phyloP scores from a whole-genome alignment of 1,140 invertebrate genomes.

The Papilio helenus region DNA sequence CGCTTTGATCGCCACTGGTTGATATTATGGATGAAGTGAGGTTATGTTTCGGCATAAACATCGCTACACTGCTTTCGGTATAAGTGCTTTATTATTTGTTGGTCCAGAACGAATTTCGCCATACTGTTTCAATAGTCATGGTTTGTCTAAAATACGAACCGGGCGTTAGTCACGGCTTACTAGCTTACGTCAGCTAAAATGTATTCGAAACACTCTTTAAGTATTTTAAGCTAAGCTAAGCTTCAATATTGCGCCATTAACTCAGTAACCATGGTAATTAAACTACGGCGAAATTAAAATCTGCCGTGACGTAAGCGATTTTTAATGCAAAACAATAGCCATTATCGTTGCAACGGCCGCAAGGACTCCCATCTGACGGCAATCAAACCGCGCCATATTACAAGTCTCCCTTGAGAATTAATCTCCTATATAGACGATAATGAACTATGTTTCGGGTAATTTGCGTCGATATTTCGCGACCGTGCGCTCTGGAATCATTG shows the following conservation, averaged over 20 bases:
- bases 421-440: slow-evolving; percentile 67
- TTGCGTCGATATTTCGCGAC: slow-evolving; percentile 62
- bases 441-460: slow-evolving; percentile 63
- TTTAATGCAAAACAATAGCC: slow-evolving; percentile 44
- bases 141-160: no score
- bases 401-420: slow-evolving; percentile 62
- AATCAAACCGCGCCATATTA: slow-evolving; percentile 50
- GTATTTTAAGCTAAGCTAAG: no score
- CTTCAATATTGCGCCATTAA: neutral
- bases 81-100: no score
- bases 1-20: no score
- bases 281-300: slow-evolving; percentile 30
- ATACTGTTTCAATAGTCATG: no score
- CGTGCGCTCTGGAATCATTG: slow-evolving; percentile 57
- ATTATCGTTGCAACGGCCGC: slow-evolving; percentile 37
- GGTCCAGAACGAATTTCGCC: no score
- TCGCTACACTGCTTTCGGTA: no score
- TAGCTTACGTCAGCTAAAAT: no score
- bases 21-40: no score
- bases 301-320: slow-evolving; percentile 40
- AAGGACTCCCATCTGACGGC: slow-evolving; percentile 48
- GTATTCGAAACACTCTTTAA: no score
- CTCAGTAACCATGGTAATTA: neutral
- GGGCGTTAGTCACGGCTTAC: no score
- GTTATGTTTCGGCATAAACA: no score